These are phyloP conservation scores for Oncorhynchus kisutch DNA, from an alignment of 2,113 vertebrate species.

Conservation along the genomic window DNA sequence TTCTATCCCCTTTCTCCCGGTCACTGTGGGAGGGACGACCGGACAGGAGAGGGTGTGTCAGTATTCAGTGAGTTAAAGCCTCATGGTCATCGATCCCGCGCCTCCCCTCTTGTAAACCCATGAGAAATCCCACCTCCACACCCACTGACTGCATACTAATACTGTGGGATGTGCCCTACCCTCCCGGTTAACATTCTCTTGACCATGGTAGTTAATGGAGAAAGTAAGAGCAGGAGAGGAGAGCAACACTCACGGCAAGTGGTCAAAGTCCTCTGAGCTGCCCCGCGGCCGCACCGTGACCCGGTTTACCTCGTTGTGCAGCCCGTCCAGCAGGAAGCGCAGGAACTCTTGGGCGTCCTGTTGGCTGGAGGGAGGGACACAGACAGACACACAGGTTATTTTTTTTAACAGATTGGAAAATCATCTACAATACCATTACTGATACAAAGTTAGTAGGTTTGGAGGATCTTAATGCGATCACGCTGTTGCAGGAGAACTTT, in stretches of 20 bases:
- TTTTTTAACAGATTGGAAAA: background rate
- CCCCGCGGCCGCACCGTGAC: constrained; percentile 82
- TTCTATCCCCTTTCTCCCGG: too few relatives aligned
- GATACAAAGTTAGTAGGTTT: background rate
- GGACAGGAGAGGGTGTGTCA: too few relatives aligned
- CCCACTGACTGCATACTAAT: too few relatives aligned
- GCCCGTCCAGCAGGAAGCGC: constrained; percentile 91
- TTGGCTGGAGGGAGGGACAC: constrained; percentile 76
- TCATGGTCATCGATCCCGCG: too few relatives aligned
- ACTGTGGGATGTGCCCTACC: too few relatives aligned
- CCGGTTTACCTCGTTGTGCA: constrained; percentile 95
- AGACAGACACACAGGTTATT: background rate
- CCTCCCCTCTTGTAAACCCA: too few relatives aligned
- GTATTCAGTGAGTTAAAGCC: too few relatives aligned
- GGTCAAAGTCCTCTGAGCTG: constrained; percentile 83
- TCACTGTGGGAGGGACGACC: too few relatives aligned
- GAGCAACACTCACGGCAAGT: constrained; percentile 82
- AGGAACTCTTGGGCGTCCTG: constrained; percentile 98
- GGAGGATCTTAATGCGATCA: too few relatives aligned
- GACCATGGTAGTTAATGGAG: background rate
- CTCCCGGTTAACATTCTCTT: too few relatives aligned
- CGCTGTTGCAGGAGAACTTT: too few relatives aligned
- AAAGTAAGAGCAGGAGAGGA: background rate
- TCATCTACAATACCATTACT: background rate
- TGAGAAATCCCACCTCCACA: too few relatives aligned